Conservation (phyloP, 2,797 vertebrate species). For the Threskiornis aethiopicus region DNA sequence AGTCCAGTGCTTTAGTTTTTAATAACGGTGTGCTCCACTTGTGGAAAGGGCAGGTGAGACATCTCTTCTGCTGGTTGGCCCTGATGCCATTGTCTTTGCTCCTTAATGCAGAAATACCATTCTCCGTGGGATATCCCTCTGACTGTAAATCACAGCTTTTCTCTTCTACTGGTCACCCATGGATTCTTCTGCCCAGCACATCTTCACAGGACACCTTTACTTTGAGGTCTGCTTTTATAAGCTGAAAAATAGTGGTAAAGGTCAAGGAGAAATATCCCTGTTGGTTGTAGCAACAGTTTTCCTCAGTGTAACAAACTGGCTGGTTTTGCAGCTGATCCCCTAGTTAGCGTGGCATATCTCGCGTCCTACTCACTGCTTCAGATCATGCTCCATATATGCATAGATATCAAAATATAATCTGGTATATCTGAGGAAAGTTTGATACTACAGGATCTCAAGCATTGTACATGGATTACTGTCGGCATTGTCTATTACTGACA, state of each 20-base stretch:
- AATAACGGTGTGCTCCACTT: accelerated
- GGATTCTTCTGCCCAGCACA: not conserved
- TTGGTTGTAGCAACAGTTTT: not conserved
- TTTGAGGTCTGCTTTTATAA: not conserved
- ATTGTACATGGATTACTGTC: not conserved
- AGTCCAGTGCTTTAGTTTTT: not conserved
- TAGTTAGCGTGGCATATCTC: not conserved
- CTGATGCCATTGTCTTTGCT: not conserved
- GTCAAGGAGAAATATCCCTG: not conserved
- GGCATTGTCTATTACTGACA: not conserved
- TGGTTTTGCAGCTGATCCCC: not conserved
- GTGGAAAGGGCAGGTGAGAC: not conserved
- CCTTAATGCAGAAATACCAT: too few relatives aligned
- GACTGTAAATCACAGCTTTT: not conserved
- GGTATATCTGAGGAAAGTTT: not conserved
- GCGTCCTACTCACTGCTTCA: not conserved
- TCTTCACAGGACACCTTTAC: not conserved
- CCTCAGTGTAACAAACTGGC: not conserved
- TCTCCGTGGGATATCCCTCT: not conserved
- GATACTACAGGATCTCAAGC: not conserved
- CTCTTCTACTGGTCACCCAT: not conserved
- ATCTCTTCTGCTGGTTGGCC: not conserved
- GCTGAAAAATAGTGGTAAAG: not conserved
- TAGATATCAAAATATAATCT: not conserved
- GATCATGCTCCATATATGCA: accelerated